Percentiles rank a stretch among this genome's conserved stretches.
Evolutionary conservation across 2,797 vertebrate genomes (phyloP).

Genomic region (Orientallactaga sibirica): DNA sequence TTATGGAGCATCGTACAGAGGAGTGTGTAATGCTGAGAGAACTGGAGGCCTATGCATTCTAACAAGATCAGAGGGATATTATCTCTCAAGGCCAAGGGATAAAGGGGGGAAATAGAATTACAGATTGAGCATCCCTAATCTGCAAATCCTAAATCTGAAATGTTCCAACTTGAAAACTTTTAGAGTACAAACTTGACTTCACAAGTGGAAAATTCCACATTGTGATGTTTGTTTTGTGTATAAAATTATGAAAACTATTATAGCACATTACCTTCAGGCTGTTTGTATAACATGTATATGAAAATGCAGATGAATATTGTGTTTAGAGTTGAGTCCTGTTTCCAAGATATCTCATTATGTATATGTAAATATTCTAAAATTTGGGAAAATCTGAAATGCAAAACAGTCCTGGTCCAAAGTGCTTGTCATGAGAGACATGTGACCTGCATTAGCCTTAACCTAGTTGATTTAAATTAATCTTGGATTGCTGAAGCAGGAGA

Average conservation of each 20-base stretch:
- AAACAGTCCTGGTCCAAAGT: background rate
- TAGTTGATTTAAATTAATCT: background rate
- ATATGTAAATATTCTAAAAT: background rate
- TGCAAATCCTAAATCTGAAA: background rate
- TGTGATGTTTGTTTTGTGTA: background rate
- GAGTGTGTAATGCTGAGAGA: background rate
- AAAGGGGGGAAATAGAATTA: background rate
- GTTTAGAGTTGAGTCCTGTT: background rate
- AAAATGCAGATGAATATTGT: background rate
- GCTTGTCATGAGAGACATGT: background rate
- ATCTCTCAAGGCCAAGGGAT: background rate
- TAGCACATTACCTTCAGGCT: background rate
- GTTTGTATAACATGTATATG: background rate
- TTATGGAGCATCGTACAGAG: background rate
- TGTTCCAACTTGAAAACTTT: background rate
- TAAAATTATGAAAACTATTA: background rate
- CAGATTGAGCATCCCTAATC: background rate
- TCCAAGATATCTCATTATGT: background rate
- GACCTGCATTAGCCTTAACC: background rate
- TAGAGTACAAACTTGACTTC: background rate
- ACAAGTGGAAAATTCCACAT: background rate
- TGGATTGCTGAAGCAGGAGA: background rate
- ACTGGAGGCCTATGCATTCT: background rate
- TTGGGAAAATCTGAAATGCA: background rate
- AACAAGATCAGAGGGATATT: background rate